Conservation (phyloP, 2,113 vertebrate species). For the Coracopsis vasa region DNA sequence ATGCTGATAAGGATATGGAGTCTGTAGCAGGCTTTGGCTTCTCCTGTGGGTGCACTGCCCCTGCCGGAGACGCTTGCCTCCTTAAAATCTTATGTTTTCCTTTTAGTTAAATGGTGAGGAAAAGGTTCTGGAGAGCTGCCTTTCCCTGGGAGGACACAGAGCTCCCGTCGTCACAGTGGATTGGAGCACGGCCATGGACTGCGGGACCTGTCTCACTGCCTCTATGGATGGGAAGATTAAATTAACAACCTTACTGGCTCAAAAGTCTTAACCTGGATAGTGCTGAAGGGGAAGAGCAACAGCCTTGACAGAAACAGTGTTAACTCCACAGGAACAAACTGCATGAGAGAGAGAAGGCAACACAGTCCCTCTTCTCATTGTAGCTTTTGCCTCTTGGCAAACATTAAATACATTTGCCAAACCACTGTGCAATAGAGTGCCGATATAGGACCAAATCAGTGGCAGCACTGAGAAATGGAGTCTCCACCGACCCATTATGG, state of each 20-base stretch:
- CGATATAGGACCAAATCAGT: background rate
- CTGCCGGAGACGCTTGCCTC: background rate
- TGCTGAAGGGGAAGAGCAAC: background rate
- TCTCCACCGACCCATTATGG: background rate
- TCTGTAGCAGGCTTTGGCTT: background rate
- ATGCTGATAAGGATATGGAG: background rate
- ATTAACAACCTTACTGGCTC: constrained; percentile 93
- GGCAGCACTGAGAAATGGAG: background rate
- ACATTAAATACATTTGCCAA: background rate
- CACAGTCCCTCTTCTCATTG: background rate
- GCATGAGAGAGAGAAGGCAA: background rate
- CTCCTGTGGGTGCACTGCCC: background rate
- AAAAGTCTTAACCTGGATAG: constrained; percentile 75
- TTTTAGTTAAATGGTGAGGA: constrained; percentile 85
- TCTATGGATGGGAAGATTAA: constrained; percentile 99
- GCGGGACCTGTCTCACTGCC: constrained; percentile 93
- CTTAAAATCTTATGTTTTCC: background rate
- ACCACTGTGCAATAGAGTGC: constrained; percentile 2
- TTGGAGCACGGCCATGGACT: constrained; percentile 96
- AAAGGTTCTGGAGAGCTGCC: constrained; percentile 83
- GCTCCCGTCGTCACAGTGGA: constrained; percentile 96
- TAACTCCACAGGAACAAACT: constrained; percentile 3
- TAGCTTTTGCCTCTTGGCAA: constrained; percentile 31
- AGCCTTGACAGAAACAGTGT: background rate
- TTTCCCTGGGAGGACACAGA: constrained; percentile 91